Percentiles rank a stretch among this genome's conserved stretches.
These are phyloP conservation scores for Spodoptera picta DNA, from an alignment of 2,888 invertebrate genomes.

Conservation along the genomic window DNA sequence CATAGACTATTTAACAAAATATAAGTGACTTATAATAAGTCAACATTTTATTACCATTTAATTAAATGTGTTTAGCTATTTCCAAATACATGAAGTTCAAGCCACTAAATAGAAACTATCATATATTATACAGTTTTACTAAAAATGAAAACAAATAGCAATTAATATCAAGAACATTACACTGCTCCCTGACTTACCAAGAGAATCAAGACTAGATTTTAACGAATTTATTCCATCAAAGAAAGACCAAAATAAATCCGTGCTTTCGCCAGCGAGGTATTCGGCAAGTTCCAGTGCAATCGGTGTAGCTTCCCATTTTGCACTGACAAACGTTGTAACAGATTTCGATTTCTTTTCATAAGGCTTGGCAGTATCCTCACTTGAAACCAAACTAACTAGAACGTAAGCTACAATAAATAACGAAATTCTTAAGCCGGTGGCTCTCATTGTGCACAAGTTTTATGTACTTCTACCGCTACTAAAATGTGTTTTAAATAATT, in stretches of 20 bases:
- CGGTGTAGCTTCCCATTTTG: slow-evolving; percentile 98
- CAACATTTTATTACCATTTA: no score
- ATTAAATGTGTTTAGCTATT: no score
- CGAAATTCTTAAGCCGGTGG: slow-evolving; percentile 74
- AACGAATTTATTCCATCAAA: slow-evolving; percentile 91
- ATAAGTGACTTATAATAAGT: no score
- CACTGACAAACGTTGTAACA: slow-evolving; percentile 95
- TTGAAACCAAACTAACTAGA: slow-evolving; percentile 67
- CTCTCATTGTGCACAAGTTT: slow-evolving; percentile 67
- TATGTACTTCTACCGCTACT: slow-evolving; percentile 14
- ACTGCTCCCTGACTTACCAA: slow-evolving; percentile 84
- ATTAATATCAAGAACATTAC: neutral
- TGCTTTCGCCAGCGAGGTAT: slow-evolving; percentile 94
- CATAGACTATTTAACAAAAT: no score
- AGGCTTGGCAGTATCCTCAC: slow-evolving; percentile 69
- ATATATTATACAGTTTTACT: no score
- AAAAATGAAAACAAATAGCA: no score
- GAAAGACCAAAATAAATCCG: slow-evolving; percentile 94
- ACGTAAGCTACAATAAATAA: slow-evolving; percentile 70
- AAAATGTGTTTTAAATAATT: slow-evolving; percentile 25
- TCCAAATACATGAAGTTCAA: no score
- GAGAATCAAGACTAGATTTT: slow-evolving; percentile 88
- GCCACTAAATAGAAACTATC: neutral
- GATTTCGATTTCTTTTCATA: slow-evolving; percentile 91
- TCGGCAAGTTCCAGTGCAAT: slow-evolving; percentile 97